A percentile compares a stretch with the other conserved stretches of the same genome.
Conservation (phyloP, 2,113 vertebrate genomes). For the Myotis davidii region DNA sequence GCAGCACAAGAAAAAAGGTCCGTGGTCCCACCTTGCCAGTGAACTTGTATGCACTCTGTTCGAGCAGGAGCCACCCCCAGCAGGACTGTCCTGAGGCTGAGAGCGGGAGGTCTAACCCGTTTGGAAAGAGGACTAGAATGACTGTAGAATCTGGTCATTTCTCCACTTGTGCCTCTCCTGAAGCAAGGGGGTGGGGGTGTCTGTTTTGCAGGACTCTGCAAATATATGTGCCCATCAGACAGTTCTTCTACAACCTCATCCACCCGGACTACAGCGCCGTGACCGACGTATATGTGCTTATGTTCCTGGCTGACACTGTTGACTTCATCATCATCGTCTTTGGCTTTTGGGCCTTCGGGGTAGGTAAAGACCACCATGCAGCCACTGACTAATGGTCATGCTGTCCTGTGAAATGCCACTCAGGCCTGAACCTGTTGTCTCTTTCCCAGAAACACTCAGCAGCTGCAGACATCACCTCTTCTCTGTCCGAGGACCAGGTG, state of each 20-base stretch:
- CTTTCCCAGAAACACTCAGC: constrained; percentile 95
- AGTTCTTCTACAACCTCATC: constrained; percentile 98
- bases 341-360: constrained; percentile 98
- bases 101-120: background rate
- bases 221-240: constrained; percentile 94
- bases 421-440: constrained; percentile 35
- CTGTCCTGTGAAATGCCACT: background rate
- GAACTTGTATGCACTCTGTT: background rate
- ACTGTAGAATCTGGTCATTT: fast-evolving
- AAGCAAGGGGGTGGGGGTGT: constrained; percentile 13
- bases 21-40: background rate
- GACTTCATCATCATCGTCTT: constrained; percentile 99
- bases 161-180: background rate
- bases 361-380: constrained; percentile 78
- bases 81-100: background rate
- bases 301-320: constrained; percentile 98
- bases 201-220: constrained; percentile 89
- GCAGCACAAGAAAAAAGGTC: background rate
- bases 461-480: constrained; percentile 96
- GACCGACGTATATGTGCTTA: constrained; percentile 97
- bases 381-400: fast-evolving
- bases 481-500: constrained; percentile 97
- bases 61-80: background rate
- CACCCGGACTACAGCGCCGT: constrained; percentile 98
- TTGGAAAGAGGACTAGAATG: background rate